A percentile compares a stretch with the other conserved stretches of the same genome.
These are phyloP conservation scores for Elachura formosa DNA, from an alignment of 2,113 vertebrate genomes.

Conservation along the genomic window DNA sequence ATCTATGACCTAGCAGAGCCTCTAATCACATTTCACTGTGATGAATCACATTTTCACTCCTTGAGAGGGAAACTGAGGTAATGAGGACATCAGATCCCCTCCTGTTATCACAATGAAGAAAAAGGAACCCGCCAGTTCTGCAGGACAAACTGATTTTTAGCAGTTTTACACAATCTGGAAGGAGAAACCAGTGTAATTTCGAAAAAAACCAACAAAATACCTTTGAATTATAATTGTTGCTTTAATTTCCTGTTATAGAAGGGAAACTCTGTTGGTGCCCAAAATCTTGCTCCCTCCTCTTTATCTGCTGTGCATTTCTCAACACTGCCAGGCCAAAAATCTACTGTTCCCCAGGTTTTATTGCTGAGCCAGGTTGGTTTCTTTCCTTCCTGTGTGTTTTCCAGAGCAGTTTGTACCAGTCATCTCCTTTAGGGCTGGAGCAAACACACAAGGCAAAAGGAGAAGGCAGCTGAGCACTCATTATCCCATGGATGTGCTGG, in stretches of 20 bases:
- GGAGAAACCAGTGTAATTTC: neutral
- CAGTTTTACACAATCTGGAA: neutral
- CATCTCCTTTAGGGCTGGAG: neutral
- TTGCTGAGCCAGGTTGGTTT: neutral
- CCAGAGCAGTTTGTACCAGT: neutral
- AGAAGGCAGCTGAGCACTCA: neutral
- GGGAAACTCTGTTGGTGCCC: no score
- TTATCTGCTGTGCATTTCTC: neutral
- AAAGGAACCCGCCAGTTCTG: neutral
- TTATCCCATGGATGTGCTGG: neutral
- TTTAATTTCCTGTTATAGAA: neutral
- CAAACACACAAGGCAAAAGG: accelerated
- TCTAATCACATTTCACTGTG: neutral
- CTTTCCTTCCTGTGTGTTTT: neutral
- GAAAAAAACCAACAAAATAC: neutral
- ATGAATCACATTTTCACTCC: no score
- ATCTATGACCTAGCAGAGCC: neutral
- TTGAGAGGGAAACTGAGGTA: neutral
- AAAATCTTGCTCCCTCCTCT: accelerated
- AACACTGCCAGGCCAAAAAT: neutral
- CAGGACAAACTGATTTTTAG: neutral
- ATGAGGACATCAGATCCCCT: neutral
- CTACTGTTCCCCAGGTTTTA: neutral
- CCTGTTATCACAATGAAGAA: neutral
- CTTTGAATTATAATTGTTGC: accelerated